Evolutionary conservation across 2,113 vertebrate species (phyloP).

Genomic region (Symphodus melops): DNA sequence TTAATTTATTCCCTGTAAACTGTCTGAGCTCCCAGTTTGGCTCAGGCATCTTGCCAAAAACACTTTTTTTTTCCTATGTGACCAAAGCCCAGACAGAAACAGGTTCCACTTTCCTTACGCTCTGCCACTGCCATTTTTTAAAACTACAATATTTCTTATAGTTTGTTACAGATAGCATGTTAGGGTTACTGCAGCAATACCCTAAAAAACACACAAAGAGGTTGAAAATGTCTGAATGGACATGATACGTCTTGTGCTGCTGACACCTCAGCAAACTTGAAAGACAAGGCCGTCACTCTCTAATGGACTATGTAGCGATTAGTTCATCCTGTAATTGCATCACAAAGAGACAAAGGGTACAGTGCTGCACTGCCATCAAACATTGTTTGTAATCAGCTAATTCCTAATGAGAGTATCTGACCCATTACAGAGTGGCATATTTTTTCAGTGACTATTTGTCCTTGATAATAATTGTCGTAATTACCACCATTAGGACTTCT

Average conservation of each 20-base stretch:
- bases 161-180: constrained; percentile 12
- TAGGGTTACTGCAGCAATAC: neutral
- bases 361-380: constrained; percentile 41
- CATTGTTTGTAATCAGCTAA: constrained; percentile 23
- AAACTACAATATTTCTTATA: constrained; percentile 4
- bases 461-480: constrained; percentile 26
- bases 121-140: constrained; percentile 6
- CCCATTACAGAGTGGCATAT: constrained; percentile 15
- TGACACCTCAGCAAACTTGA: constrained; percentile 37
- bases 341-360: constrained; percentile 1
- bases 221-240: no score
- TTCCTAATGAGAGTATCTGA: constrained; percentile 28
- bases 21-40: constrained; percentile 13
- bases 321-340: constrained; percentile 49
- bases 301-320: constrained; percentile 55
- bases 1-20: constrained; percentile 30
- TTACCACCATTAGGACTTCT: neutral
- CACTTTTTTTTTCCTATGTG: neutral
- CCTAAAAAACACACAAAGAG: no score
- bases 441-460: constrained; percentile 5
- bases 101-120: constrained; percentile 19
- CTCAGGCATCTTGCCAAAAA: constrained; percentile 15
- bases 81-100: constrained; percentile 21
- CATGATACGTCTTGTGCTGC: neutral
- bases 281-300: constrained; percentile 42